Percentiles rank a stretch among this genome's conserved stretches.
Evolutionary conservation across 2,113 vertebrate genomes (phyloP).

Genomic region (Agapornis roseicollis): DNA sequence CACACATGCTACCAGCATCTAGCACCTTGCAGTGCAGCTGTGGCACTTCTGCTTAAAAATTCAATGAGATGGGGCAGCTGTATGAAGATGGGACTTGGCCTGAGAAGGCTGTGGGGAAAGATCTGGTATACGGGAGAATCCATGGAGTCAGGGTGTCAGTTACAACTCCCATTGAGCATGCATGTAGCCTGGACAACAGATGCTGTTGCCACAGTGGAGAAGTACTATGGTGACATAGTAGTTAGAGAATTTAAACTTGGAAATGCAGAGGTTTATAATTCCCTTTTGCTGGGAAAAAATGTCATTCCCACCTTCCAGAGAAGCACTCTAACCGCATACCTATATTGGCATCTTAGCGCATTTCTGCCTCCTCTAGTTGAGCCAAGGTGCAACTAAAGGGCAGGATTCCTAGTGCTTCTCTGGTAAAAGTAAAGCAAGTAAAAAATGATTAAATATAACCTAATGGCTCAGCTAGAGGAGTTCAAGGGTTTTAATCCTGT

Average conservation of each 20-base stretch:
- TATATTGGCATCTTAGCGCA: neutral
- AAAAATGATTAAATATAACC: neutral
- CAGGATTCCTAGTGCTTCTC: neutral
- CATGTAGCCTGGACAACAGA: neutral
- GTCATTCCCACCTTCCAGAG: neutral
- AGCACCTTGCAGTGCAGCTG: fast-evolving
- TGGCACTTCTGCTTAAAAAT: neutral
- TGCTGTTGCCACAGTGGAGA: neutral
- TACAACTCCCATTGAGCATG: neutral
- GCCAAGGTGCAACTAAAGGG: neutral
- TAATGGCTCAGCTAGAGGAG: neutral
- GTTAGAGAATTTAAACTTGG: neutral
- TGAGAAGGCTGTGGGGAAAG: neutral
- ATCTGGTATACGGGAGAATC: neutral
- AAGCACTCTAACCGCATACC: neutral
- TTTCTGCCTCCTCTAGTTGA: neutral
- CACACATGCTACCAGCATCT: neutral
- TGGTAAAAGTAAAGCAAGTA: neutral
- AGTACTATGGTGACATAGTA: neutral
- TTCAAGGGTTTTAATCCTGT: neutral
- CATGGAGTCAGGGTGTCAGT: neutral
- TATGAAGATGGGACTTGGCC: neutral
- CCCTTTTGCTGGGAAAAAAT: neutral
- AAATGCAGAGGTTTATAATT: neutral
- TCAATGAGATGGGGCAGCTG: neutral